These are phyloP conservation scores for Platycnemis pennipes DNA, from an alignment of 2,888 invertebrate species.

Conservation along the genomic window DNA sequence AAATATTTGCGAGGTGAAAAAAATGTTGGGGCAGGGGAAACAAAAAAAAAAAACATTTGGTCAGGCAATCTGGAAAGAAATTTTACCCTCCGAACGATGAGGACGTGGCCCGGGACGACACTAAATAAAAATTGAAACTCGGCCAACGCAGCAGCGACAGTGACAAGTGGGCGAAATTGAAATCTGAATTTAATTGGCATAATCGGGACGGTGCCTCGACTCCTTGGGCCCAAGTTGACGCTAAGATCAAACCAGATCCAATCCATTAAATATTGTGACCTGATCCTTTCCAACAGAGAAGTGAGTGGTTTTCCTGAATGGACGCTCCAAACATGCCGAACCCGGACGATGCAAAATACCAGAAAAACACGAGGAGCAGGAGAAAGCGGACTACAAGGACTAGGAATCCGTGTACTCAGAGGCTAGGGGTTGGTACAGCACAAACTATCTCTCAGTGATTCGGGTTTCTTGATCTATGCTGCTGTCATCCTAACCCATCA, in stretches of 20 bases:
- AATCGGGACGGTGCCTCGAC: neutral
- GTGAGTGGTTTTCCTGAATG: too few relatives aligned
- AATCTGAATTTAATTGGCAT: conserved; percentile 2
- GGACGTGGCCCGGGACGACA: neutral
- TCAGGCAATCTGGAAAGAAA: neutral
- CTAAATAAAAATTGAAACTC: neutral
- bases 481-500: too few relatives aligned
- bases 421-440: too few relatives aligned
- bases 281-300: neutral
- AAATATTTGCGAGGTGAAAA: neutral
- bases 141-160: neutral
- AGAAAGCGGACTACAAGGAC: too few relatives aligned
- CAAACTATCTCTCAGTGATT: too few relatives aligned
- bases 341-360: too few relatives aligned
- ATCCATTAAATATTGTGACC: neutral
- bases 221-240: neutral
- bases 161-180: neutral
- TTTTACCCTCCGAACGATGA: neutral
- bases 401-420: too few relatives aligned
- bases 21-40: neutral
- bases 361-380: too few relatives aligned
- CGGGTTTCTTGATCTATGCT: too few relatives aligned
- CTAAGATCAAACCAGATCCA: neutral
- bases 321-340: too few relatives aligned
- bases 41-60: neutral